These are phyloP conservation scores for Netelia fuscicornis DNA, from an alignment of 2,888 invertebrate species.

Conservation along the genomic window DNA sequence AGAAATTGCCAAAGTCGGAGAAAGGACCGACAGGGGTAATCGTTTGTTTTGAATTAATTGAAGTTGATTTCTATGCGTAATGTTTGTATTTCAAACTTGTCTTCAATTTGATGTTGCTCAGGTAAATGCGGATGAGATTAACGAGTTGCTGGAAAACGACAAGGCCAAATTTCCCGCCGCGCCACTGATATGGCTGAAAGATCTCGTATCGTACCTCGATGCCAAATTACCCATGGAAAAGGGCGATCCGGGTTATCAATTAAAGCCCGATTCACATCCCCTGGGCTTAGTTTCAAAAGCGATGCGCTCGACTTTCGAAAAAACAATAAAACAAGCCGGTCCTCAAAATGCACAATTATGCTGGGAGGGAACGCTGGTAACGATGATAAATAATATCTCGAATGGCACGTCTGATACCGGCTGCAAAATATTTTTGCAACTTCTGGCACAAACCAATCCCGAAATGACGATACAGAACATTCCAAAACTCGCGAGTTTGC, in stretches of 20 bases:
- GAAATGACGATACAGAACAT: conserved; percentile 88
- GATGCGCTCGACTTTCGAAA: conserved; percentile 85
- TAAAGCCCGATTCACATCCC: conserved; percentile 87
- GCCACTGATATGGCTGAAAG: conserved; percentile 90
- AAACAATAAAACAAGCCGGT: conserved; percentile 87
- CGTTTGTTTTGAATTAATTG: neutral
- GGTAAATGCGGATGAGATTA: conserved; percentile 88
- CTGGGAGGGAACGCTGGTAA: conserved; percentile 89
- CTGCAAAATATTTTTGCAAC: conserved; percentile 90
- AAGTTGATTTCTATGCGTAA: neutral
- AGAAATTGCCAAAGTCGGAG: conserved; percentile 89
- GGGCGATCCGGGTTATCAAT: conserved; percentile 87
- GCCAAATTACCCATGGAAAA: conserved; percentile 88
- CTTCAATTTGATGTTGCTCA: conserved; percentile 75
- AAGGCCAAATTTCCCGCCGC: conserved; percentile 89
- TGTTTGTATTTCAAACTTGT: too few species aligned
- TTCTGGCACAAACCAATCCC: conserved; percentile 89
- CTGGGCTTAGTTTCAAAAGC: conserved; percentile 86
- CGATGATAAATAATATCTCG: conserved; percentile 90
- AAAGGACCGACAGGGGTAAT: conserved; percentile 88
- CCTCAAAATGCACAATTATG: conserved; percentile 89
- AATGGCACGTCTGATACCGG: conserved; percentile 89
- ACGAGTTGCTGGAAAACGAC: conserved; percentile 86
- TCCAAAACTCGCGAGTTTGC: conserved; percentile 88
- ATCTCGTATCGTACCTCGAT: conserved; percentile 89